Base-by-base conservation (phyloP, 2,888 invertebrate genomes). In the Athalia cordata region DNA sequence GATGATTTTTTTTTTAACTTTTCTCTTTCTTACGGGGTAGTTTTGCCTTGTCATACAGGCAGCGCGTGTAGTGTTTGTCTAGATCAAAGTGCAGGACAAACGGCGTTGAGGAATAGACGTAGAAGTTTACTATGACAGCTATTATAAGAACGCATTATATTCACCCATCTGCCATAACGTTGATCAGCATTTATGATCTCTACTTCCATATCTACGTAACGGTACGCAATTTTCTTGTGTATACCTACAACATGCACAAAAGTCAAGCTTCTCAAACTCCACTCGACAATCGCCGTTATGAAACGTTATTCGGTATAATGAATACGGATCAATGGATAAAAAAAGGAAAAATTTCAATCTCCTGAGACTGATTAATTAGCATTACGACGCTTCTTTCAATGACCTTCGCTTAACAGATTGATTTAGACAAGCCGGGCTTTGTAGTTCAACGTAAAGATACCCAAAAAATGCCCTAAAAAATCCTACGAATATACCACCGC, bases 131-230 rank as follows among this genome's bases (percentile, higher is more conserved):
- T 62, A 13, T 13, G 62, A 62, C 62, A 72, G 52, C 43, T 49
- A 13, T 61, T 43, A 43, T 45, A 65, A 8, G 29, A 11, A 47
- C 29, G 72, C 59, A 72, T 59, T 72, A 72, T 72, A 29, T 29
- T n/a, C 72, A 72, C 72, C 72, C 59, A 57, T 72, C 72, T 72
- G 57, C 72, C 43, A n/a, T 55, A 72, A 47, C 72, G 59, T 72
- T 72, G 72, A 72, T 59, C 45, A 72, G 29, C 59, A 47, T 72
- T 72, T 47, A 72, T 72, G 59, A 72, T 72, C 72, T 47, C 59
- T 59, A 59, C 59, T 59, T 5, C 64, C 64, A 43, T 11, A 9
- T 47, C 49, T 49, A 11, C 8, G 11, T 72, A 72, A 72, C 72
- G 72, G 72, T 57, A 72, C 59, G 47, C 13, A 45, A 72, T 72